Conservation (phyloP, 2,797 vertebrate genomes). For the Spinus olivaceus region DNA sequence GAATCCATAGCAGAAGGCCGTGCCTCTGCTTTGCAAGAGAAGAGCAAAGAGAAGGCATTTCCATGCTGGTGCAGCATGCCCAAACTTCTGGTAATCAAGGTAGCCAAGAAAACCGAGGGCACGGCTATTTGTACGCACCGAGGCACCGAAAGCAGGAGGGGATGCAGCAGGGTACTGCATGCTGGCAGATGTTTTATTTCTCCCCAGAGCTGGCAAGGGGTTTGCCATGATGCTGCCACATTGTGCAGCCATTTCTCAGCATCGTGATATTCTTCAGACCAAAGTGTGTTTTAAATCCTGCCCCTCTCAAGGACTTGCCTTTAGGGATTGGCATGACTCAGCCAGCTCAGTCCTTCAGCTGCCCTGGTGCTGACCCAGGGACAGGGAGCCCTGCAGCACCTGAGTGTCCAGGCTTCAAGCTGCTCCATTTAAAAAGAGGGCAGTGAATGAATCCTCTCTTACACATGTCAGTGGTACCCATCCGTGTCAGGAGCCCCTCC, state of each 20-base stretch:
- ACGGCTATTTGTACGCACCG: neutral
- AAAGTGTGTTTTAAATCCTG: neutral
- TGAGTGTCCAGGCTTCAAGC: neutral
- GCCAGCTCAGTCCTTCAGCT: neutral
- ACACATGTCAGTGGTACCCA: neutral
- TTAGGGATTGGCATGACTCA: neutral
- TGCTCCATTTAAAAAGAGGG: neutral
- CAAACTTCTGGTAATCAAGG: neutral
- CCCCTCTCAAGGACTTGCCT: neutral
- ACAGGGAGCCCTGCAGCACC: neutral
- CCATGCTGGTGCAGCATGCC: neutral
- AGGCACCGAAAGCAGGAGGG: neutral
- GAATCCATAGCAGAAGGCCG: neutral
- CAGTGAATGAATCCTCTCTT: neutral
- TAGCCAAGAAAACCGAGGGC: neutral
- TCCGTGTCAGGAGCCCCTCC: neutral
- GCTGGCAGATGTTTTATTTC: neutral
- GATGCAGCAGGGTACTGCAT: neutral
- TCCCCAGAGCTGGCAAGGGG: neutral
- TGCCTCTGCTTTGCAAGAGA: neutral
- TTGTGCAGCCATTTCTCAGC: rapidly evolving
- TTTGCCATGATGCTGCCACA: neutral
- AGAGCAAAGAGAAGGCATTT: neutral
- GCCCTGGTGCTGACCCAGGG: neutral
- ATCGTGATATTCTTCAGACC: neutral